Evolutionary conservation across 2,113 vertebrate species (phyloP), one percentile per base, ranked within the genome.

Genomic region (Misgurnus mizolepis): DNA sequence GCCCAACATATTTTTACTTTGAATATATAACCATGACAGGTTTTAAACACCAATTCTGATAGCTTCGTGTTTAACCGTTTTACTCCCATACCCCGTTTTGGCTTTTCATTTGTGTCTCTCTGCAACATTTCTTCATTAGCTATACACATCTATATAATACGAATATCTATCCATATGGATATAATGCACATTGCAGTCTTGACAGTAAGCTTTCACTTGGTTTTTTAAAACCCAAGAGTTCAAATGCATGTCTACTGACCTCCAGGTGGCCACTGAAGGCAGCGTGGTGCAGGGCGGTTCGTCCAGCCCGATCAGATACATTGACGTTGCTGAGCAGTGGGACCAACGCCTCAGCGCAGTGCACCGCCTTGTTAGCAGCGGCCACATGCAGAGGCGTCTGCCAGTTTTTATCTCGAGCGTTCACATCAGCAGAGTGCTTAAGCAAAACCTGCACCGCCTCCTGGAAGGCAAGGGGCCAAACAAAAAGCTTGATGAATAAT

Each of bases 401-500:
- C 98, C 98, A 99, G 85, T 99, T 99, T 91, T 99, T 99, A 87
- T 99, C 98, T 85, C 97, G 93, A 78, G 98, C 97, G 70, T 99
- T 99, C 74, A 99, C 98, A 82, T 99, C 98, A 0, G 97, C 96
- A 62, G 98, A 98, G 92, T 99, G 98, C 86, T 99, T 99, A 88
- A 99, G 89, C 87, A 99, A 92, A 89, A 99, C 94, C 91, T 99
- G 96, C 88, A 99, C 98, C n/a, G 98, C 98, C 89, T 98, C 98
- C 98, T 99, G 88, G 84, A 78, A 77, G 64, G 85, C 69, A 77
- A 5, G 68, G 4, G 17, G 43, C 39, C 18, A 70, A 11, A 76
- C 12, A 49, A 55, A 68, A 6, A 34, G 11, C 6, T 9, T 6
- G 17, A 53, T 72, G 4, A 45, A 56, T 56, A 45, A 27, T 14